Evolutionary conservation across 2,888 invertebrate genomes (phyloP).

Genomic region (Tetanocera ferruginea): DNA sequence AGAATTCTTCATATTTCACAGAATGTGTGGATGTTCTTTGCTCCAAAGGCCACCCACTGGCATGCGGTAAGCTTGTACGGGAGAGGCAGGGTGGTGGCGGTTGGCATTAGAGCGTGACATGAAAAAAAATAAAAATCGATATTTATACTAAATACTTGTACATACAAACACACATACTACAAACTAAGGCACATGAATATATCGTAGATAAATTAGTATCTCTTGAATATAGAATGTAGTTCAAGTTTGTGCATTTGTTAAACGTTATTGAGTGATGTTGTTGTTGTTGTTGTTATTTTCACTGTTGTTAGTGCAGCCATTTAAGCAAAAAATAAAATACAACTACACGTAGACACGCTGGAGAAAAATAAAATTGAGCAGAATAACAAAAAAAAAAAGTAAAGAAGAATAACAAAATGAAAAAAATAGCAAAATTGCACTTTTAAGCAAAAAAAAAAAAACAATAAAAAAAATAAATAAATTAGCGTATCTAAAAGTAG

Average conservation of each 20-base stretch:
- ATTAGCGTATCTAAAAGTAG: background rate
- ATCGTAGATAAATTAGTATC: conserved; percentile 10
- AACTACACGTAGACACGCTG: background rate
- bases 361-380: conserved; percentile 11
- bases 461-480: conserved; percentile 21
- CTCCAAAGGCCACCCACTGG: background rate
- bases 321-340: conserved; percentile 1
- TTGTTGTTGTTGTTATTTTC: too few species aligned
- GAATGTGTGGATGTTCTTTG: background rate
- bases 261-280: background rate
- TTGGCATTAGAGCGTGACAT: background rate
- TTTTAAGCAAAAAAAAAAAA: conserved; percentile 19
- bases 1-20: background rate
- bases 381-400: background rate
- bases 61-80: background rate
- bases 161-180: background rate
- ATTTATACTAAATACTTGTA: conserved; percentile 8
- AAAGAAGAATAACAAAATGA: background rate
- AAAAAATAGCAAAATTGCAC: conserved; percentile 2
- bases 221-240: conserved; percentile 18
- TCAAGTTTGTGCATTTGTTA: conserved; percentile 25
- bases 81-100: background rate
- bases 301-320: background rate
- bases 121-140: background rate
- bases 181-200: background rate